These are phyloP conservation scores for Mythimna ferrago DNA, from an alignment of 2,888 invertebrate genomes.

Conservation along the genomic window DNA sequence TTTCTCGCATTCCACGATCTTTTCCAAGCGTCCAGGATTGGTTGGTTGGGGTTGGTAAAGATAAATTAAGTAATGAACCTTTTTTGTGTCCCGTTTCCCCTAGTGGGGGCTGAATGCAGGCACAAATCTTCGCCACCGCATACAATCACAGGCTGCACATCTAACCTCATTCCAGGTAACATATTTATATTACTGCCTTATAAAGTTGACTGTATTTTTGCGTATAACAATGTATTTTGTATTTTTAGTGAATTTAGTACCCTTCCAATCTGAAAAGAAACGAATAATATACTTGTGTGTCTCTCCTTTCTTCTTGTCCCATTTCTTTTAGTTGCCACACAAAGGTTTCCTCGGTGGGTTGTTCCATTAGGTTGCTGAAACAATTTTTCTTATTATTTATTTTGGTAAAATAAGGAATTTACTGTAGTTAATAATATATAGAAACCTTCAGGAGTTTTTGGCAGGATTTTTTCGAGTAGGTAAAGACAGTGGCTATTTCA, in stretches of 20 bases:
- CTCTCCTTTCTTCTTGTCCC: not conserved
- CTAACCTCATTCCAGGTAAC: slow-evolving; percentile 55
- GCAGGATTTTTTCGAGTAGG: no score
- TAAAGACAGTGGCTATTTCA: no score
- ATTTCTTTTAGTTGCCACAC: slow-evolving; percentile 14
- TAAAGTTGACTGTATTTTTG: not conserved
- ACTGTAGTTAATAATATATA: no score
- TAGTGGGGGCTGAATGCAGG: slow-evolving; percentile 56
- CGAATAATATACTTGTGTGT: not conserved
- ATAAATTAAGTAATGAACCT: slow-evolving; percentile 24
- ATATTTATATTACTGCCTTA: slow-evolving; percentile 11
- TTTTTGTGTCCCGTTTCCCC: slow-evolving; percentile 56
- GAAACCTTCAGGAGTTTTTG: no score
- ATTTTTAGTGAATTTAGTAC: not conserved
- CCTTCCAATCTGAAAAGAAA: not conserved
- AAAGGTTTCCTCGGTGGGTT: slow-evolving; percentile 8
- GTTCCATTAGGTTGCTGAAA: no score
- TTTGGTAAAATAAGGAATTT: no score
- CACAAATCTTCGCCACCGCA: slow-evolving; percentile 51
- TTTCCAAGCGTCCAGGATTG: no score
- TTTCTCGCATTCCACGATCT: not conserved
- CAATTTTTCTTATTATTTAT: no score
- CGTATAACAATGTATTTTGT: not conserved
- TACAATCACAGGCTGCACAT: slow-evolving; percentile 45
- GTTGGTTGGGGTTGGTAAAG: not conserved